phyloP scores from a whole-genome alignment of 2,888 invertebrate species.

The Melinaea menophilus region DNA sequence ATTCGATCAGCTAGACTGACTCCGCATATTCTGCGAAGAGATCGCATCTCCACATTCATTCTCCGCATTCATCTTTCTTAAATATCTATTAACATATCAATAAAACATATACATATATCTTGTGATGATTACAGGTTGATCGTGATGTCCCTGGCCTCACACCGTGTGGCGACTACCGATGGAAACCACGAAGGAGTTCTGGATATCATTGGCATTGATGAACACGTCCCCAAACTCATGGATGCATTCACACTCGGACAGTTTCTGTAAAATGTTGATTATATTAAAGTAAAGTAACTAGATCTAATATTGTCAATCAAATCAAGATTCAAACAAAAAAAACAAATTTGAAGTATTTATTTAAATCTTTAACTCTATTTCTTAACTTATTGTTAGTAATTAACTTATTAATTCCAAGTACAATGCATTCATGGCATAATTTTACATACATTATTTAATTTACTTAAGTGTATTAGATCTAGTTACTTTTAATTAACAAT shows the following conservation, averaged over 20 bases:
- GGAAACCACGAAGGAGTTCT: constrained; percentile 75
- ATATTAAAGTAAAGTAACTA: constrained; percentile 7
- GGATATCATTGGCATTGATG: constrained; percentile 81
- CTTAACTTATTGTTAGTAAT: neutral
- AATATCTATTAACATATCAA: no score
- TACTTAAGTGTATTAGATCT: neutral
- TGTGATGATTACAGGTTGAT: constrained; percentile 68
- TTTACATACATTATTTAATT: neutral
- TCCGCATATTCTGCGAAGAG: no score
- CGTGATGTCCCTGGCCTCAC: constrained; percentile 77
- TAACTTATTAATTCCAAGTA: neutral
- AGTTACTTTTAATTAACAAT: neutral
- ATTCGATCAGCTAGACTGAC: no score
- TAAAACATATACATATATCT: neutral
- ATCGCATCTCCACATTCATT: no score
- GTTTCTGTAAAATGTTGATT: constrained; percentile 54
- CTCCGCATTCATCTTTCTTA: no score
- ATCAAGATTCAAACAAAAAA: neutral
- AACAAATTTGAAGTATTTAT: neutral
- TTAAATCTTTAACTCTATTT: neutral
- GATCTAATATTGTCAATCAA: neutral
- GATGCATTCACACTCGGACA: constrained; percentile 80
- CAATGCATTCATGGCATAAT: neutral
- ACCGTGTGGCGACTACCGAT: constrained; percentile 68
- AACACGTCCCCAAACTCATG: constrained; percentile 78